Base-by-base conservation (phyloP, 2,888 invertebrate genomes). In the Drosophila paranaensis region DNA sequence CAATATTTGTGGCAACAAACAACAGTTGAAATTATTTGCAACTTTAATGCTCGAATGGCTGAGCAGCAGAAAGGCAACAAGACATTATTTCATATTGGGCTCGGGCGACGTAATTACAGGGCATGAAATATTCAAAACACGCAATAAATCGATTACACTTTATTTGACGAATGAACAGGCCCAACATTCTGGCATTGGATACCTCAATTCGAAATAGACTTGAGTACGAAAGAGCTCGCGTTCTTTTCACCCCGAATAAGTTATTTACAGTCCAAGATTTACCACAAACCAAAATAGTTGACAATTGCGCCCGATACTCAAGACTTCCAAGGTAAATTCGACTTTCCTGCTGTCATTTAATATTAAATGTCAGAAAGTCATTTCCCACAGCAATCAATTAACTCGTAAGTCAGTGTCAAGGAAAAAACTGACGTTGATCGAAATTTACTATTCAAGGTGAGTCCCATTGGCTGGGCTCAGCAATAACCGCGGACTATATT, bases 61-160 rank as follows among this genome's bases (percentile, higher is more conserved):
- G 16, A 9, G 42, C 57, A 51, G 46, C 51, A 53, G 39, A 42
- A 39, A 20, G 39, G 30, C 46, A 62, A 35, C 53, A 53, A 50
- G 35, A 55, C 61, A 50, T 33, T n/a, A 42, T 27, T 14, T 27
- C 20, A 42, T 42, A 60, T 42, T 39, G 37, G 69, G 68, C 33
- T 55, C 58, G 63, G 62, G 71, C 33, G 33, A 39, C 33, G 20
- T 83, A 87, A 89, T 84, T 87, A 70, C 56, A 5, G 46, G 30
- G 62, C 42, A 73, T 74, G 60, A 62, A 71, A 66, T 69, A 85
- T 89, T 79, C 88, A 71, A 69, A 69, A 45, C 86, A 89, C 88
- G 86, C 86, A 86, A 88, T 71, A 75, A 89, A 89, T 88, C 86
- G 88, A 86, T 86, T 86, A 88, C 81, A 89, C 67, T 62, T 66